phyloP scores from a whole-genome alignment of 2,888 invertebrate genomes.

The Leucania comma region DNA sequence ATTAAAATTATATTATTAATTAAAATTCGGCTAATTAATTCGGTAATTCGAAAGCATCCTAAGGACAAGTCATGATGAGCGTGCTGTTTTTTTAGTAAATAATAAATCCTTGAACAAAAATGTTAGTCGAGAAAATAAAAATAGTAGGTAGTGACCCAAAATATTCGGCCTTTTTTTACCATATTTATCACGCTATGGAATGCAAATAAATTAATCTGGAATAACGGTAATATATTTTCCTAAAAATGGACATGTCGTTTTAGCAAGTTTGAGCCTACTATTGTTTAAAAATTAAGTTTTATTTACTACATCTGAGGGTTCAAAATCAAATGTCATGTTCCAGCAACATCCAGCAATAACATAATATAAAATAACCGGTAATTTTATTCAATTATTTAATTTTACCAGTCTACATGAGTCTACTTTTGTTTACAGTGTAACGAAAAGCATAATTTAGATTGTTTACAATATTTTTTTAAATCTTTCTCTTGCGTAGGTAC shows the following conservation, averaged over 20 bases:
- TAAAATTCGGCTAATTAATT: conserved; percentile 51
- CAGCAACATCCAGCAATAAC: conserved; percentile 9
- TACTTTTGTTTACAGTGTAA: background rate
- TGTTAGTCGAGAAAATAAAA: too few relatives aligned
- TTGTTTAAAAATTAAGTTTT: background rate
- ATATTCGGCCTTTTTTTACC: too few relatives aligned
- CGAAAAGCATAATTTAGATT: background rate
- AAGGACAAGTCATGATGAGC: conserved; percentile 25
- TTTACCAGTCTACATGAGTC: background rate
- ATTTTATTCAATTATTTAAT: background rate
- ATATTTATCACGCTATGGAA: too few relatives aligned
- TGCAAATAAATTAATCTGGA: too few relatives aligned
- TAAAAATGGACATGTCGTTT: too few relatives aligned
- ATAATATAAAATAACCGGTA: background rate
- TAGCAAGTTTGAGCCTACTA: too few relatives aligned
- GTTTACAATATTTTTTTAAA: too few relatives aligned
- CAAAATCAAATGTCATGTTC: conserved; percentile 36
- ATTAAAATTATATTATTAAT: conserved; percentile 31
- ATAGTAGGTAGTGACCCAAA: too few relatives aligned
- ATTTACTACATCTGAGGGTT: conserved; percentile 9
- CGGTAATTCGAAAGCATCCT: conserved; percentile 41
- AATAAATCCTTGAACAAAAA: background rate
- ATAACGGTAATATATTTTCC: too few relatives aligned
- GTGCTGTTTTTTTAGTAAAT: background rate
- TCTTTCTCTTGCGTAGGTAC: too few relatives aligned